phyloP scores from a whole-genome alignment of 2,888 invertebrate genomes.

The Synergus itoensis region DNA sequence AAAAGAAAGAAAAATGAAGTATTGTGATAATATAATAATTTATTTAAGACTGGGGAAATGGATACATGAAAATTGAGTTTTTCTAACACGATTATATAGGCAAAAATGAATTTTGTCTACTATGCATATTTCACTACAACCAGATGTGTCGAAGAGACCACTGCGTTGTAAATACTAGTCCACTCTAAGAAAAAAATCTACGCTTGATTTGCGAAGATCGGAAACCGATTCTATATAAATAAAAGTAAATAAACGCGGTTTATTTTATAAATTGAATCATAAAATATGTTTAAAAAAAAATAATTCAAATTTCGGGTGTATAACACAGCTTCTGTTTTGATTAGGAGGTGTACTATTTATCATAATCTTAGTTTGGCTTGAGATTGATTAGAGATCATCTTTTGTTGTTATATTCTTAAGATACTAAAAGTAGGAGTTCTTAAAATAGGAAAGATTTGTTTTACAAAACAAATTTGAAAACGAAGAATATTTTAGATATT shows the following conservation, averaged over 20 bases:
- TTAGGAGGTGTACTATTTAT: neutral
- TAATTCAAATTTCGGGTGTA: neutral
- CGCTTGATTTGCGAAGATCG: neutral
- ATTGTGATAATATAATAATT: slow-evolving; percentile 15
- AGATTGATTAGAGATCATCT: neutral
- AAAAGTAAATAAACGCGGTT: neutral
- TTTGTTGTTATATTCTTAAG: neutral
- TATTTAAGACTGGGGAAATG: slow-evolving; percentile 5
- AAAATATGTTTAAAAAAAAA: too few relatives aligned
- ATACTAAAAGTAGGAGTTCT: neutral
- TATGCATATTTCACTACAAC: neutral
- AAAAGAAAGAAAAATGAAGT: neutral
- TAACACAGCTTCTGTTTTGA: neutral
- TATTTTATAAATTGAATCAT: neutral
- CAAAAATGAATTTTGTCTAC: neutral
- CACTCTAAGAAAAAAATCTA: neutral
- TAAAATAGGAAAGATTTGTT: neutral
- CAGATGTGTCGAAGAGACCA: neutral
- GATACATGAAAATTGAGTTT: neutral
- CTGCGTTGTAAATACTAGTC: neutral
- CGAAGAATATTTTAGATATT: neutral
- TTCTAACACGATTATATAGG: neutral
- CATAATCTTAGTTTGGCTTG: neutral
- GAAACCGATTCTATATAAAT: neutral
- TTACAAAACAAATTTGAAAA: neutral